A percentile compares a stretch with the other conserved stretches of the same genome.
These are phyloP conservation scores for Panthera tigris DNA, from an alignment of 2,113 vertebrate genomes.

Conservation along the genomic window DNA sequence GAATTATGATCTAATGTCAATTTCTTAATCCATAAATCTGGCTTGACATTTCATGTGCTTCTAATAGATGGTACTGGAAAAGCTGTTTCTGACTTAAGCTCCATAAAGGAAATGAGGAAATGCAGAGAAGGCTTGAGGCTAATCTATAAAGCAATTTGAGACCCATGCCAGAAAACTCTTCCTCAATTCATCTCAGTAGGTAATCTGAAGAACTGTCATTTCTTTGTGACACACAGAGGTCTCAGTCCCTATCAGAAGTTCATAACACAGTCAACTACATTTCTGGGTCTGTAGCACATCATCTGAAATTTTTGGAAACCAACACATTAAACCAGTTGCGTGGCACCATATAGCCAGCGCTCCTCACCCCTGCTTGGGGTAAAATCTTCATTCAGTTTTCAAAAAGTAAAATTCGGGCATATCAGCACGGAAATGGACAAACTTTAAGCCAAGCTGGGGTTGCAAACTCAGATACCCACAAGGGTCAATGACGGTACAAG, in stretches of 20 bases:
- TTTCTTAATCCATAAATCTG: slow-evolving; percentile 67
- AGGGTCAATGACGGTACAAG: background rate
- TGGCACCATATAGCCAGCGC: background rate
- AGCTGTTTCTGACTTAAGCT: slow-evolving; percentile 56
- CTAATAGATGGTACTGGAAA: slow-evolving; percentile 66
- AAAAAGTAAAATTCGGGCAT: background rate
- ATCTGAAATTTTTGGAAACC: background rate
- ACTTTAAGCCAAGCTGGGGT: background rate
- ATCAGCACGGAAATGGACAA: background rate
- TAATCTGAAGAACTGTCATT: slow-evolving; percentile 20
- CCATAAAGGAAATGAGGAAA: slow-evolving; percentile 69
- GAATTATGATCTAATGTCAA: slow-evolving; percentile 67
- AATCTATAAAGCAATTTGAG: slow-evolving; percentile 65
- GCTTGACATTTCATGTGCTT: slow-evolving; percentile 61
- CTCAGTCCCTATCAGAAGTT: background rate
- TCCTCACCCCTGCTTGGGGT: background rate
- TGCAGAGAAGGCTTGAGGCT: slow-evolving; percentile 57
- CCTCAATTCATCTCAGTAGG: slow-evolving; percentile 38
- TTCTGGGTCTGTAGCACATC: background rate
- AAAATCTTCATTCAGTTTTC: background rate
- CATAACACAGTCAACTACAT: background rate
- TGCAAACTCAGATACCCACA: background rate
- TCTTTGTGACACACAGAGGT: background rate
- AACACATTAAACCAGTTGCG: background rate
- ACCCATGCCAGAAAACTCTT: slow-evolving; percentile 6